These are phyloP conservation scores for Pollimyrus isidori DNA, from an alignment of 2,113 vertebrate species.

Conservation along the genomic window DNA sequence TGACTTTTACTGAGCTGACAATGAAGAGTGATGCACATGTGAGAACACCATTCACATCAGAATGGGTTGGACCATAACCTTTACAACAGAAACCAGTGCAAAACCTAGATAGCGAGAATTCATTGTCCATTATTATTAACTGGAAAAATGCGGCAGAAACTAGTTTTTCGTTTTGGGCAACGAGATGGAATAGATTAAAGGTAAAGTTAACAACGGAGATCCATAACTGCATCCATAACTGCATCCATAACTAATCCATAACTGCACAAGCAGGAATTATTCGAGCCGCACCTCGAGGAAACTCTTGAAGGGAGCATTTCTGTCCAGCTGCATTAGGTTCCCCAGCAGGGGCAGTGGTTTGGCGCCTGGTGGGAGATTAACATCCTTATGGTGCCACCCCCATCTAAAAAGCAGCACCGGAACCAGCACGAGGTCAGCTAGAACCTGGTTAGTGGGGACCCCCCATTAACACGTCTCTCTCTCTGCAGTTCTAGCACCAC, in stretches of 20 bases:
- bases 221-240: not conserved
- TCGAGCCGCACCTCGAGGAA: constrained; percentile 42
- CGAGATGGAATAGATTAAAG: not conserved
- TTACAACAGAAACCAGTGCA: not conserved
- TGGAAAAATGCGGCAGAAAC: not conserved
- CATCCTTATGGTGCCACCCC: constrained; percentile 10
- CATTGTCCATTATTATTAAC: not conserved
- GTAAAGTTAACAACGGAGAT: not conserved
- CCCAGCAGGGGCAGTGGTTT: constrained; percentile 47
- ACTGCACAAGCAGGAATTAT: not conserved
- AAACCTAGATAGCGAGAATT: not conserved
- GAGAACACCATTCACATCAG: not conserved
- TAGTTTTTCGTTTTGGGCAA: not conserved
- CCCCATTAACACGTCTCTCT: constrained; percentile 37
- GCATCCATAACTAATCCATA: not conserved
- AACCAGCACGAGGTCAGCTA: constrained; percentile 34
- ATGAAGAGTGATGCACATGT: not conserved
- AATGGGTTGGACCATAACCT: not conserved
- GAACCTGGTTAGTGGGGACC: constrained; percentile 24
- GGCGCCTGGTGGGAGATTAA: constrained; percentile 51
- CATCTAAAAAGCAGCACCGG: constrained; percentile 37
- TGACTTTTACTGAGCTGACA: not conserved
- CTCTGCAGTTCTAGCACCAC: not conserved
- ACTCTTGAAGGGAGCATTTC: constrained; percentile 43
- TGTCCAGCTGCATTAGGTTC: constrained; percentile 49